Evolutionary conservation across 2,797 vertebrate genomes (phyloP).

Genomic region (Neopelma chrysocephalum): DNA sequence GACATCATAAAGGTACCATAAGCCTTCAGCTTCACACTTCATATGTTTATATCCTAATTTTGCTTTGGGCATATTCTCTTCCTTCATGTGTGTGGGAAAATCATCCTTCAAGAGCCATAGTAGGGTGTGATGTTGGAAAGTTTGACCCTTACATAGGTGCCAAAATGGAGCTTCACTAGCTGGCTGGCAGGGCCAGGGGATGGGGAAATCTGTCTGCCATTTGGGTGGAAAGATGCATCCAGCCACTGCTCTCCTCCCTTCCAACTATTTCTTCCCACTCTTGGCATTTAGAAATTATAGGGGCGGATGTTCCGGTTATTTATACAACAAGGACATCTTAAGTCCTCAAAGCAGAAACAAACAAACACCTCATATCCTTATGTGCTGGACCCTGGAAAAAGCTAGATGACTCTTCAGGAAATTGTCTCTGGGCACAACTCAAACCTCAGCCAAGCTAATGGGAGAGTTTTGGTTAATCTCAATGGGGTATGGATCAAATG

Average conservation of each 20-base stretch:
- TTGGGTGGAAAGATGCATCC: not conserved
- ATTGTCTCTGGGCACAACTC: not conserved
- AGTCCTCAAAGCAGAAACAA: not conserved
- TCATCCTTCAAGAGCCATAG: not conserved
- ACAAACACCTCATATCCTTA: not conserved
- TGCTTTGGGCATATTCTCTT: not conserved
- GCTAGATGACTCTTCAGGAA: not conserved
- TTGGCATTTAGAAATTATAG: not conserved
- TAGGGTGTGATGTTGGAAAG: fast-evolving
- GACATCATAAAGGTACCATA: not conserved
- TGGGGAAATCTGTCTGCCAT: not conserved
- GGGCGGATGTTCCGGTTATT: fast-evolving
- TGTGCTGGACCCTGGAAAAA: not conserved
- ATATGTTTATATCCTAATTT: not conserved
- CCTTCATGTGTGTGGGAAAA: not conserved
- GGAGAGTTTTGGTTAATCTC: not conserved
- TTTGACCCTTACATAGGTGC: not conserved
- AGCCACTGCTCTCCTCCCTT: not conserved
- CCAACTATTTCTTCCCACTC: not conserved
- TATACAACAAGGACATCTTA: not conserved
- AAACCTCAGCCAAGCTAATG: not conserved
- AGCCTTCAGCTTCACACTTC: not conserved
- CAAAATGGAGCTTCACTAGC: not conserved
- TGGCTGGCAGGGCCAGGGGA: not conserved
- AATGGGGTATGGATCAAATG: not conserved